These are phyloP conservation scores for Metallyticus violacea DNA, from an alignment of 2,888 invertebrate species.

Conservation along the genomic window DNA sequence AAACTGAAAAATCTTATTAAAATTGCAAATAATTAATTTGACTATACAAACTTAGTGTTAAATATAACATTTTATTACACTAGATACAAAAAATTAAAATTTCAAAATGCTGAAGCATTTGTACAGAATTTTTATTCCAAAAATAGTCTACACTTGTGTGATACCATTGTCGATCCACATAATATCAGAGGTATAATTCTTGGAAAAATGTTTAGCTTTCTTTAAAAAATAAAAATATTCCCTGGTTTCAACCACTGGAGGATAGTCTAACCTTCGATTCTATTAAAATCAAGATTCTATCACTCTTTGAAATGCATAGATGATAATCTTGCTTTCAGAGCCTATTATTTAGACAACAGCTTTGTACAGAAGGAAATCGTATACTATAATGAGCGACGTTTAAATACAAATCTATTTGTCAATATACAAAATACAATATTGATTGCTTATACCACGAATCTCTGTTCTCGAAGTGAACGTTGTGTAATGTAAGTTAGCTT, in stretches of 20 bases:
- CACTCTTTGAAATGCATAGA: neutral
- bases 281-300: neutral
- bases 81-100: no score
- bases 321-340: slow-evolving; percentile 19
- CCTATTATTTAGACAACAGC: neutral
- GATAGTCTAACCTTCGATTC: neutral
- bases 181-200: neutral
- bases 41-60: no score
- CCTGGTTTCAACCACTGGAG: neutral
- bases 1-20: no score
- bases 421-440: slow-evolving; percentile 11
- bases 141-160: neutral
- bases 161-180: neutral
- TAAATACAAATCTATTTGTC: neutral
- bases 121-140: no score
- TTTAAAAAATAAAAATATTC: neutral
- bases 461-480: neutral
- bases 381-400: slow-evolving; percentile 15
- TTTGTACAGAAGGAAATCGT: slow-evolving; percentile 20
- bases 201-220: neutral
- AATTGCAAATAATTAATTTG: no score
- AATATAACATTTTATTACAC: no score
- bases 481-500: neutral
- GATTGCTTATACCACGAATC: neutral
- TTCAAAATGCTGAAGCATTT: no score